Evolutionary conservation across 37 sponge, comb jelly and placozoan species (phyloP).

Genomic region (Agelas oroides): DNA sequence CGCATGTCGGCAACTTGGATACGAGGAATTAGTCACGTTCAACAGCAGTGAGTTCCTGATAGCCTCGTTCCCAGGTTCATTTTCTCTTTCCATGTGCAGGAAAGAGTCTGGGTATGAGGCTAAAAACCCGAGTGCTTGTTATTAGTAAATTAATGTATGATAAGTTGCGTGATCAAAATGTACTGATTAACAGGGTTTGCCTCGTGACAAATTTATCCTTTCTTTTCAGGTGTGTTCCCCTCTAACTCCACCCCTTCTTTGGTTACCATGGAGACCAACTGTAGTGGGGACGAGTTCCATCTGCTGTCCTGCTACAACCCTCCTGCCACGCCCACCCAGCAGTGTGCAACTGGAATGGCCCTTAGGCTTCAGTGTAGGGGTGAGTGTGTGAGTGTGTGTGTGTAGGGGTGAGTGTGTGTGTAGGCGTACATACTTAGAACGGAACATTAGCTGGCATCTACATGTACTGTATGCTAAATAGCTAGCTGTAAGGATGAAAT

Average conservation of each 20-base stretch:
- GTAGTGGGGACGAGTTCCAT: slow-evolving; percentile 31
- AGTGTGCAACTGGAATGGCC: neutral
- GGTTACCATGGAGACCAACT: slow-evolving; percentile 22
- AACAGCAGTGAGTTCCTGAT: no score
- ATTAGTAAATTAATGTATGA: no score
- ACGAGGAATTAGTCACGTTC: neutral
- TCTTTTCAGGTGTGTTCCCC: neutral
- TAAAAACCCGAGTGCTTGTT: no score
- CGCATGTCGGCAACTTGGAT: slow-evolving; percentile 25
- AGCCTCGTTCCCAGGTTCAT: no score
- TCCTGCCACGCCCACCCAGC: no score
- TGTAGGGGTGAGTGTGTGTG: slow-evolving; percentile 16
- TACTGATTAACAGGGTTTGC: no score
- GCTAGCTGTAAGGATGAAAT: no score
- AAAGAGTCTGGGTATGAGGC: no score
- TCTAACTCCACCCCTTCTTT: neutral
- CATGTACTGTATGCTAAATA: no score
- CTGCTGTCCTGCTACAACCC: slow-evolving; percentile 22
- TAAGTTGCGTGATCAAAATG: no score
- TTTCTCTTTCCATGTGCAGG: no score
- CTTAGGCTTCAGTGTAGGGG: slow-evolving; percentile 12
- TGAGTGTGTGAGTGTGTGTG: slow-evolving; percentile 24
- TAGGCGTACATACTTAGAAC: slow-evolving; percentile 18
- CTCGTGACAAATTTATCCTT: no score
- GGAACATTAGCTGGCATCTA: neutral